Conservation (phyloP, 2,797 vertebrate genomes). For the Schizopygopsis pylzovi region DNA sequence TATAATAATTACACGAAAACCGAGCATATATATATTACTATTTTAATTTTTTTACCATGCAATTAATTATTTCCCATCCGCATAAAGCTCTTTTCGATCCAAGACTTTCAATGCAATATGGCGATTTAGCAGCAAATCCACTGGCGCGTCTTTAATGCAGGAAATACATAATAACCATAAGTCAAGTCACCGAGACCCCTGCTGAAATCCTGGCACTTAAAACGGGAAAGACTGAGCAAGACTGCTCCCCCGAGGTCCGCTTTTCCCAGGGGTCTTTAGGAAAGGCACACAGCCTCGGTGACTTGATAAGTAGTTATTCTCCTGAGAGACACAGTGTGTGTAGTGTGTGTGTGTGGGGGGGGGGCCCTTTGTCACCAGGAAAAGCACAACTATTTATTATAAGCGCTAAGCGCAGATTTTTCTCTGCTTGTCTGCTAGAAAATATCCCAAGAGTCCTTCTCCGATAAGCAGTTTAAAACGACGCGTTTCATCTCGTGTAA, state of each 20-base stretch:
- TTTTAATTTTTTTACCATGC: too few species aligned
- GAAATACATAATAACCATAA: not conserved
- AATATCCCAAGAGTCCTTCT: slow-evolving; percentile 44
- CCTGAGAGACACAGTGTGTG: slow-evolving; percentile 79
- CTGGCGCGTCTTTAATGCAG: not conserved
- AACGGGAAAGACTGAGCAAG: slow-evolving; percentile 66
- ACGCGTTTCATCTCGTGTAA: not conserved
- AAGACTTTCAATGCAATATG: not conserved
- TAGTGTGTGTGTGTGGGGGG: slow-evolving; percentile 43
- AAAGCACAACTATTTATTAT: slow-evolving; percentile 71
- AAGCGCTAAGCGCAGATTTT: slow-evolving; percentile 53
- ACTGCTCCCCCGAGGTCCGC: slow-evolving; percentile 77
- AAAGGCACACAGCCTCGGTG: slow-evolving; percentile 80
- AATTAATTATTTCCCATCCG: not conserved
- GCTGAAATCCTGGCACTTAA: slow-evolving; percentile 64
- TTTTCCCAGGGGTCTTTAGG: slow-evolving; percentile 80
- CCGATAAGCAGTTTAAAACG: slow-evolving; percentile 8
- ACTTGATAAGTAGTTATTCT: slow-evolving; percentile 84
- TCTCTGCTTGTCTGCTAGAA: slow-evolving; percentile 46
- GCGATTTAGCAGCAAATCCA: not conserved
- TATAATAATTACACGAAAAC: not conserved
- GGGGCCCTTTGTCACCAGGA: slow-evolving; percentile 77
- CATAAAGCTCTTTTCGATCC: not conserved
- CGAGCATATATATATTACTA: too few species aligned
- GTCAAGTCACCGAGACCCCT: not conserved